Base-by-base conservation (phyloP, 2,888 invertebrate genomes). In the Glaucopsyche alexis region DNA sequence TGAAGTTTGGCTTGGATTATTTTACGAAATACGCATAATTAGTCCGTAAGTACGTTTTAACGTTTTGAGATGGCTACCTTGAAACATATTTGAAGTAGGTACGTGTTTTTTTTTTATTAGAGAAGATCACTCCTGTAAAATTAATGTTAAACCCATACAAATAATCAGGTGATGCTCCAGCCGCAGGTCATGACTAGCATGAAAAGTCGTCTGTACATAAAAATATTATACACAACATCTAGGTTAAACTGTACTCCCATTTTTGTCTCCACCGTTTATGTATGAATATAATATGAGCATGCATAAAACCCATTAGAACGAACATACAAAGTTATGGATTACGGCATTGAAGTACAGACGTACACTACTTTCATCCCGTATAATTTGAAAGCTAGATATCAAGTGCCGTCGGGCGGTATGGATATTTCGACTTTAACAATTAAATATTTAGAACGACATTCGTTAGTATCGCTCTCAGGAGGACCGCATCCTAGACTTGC, bases 361-460 rank as follows among this genome's bases (percentile, higher is more conserved):
- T 85, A 83, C 84, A 85, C 84, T 85, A 83, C 84, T 82, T 86
- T 86, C 83, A 83, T 85, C 81, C 80, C 81, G 78, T 81, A 79
- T 81, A 82, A 83, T 82, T 82, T 82, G 79, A 79, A 83, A 83
- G 82, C 85, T 79, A 81, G 79, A 84, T 81, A 83, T 85, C 84
- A 84, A 85, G 84, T 82, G 80, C 81, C 82, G 83, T 85, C 79
- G 80, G 76, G 79, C 79, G 82, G 81, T 85, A 87, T 78, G 80
- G 84, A 83, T 87, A 88, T 88, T 88, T 87, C 84, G 84, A 89
- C 89, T 89, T 85, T 89, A 90, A 86, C 84, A 83, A 88, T 90
- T 83, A 90, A 89, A 91, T 88, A 90, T 89, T 89, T 91, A 91
- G 87, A 85, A 83, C 85, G 87, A 91, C 87, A 91, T 91, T 91